Base-by-base conservation (phyloP, 2,888 invertebrate genomes). In the Drosophila anceps region DNA sequence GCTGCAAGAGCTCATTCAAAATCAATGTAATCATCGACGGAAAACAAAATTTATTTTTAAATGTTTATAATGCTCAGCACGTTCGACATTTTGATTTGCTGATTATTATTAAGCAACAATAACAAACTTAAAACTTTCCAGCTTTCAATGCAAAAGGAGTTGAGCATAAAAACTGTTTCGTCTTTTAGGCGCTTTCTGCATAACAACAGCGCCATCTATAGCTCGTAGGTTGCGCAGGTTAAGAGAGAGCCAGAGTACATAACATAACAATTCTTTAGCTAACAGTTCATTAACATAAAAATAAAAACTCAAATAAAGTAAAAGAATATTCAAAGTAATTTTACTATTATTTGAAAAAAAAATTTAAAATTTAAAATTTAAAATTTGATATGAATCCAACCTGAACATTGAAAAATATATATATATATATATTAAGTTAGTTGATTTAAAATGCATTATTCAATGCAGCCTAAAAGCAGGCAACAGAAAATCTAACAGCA, bases 401-500 rank as follows among this genome's bases (percentile, higher is more conserved):
- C 1, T 6, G 7, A 12, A 3, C 2, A 20, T 27, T 13, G 35
- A 13, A 1, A 2, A 18, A 1, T 5, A n/a, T n/a, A n/a, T n/a
- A 8, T 4, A 18, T 7, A 4, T 13, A 3, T 1, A 13, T 15
- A 8, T 20, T 20, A 57, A 15, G 2, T 4, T n/a, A n/a, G 24
- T 27, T 44, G 10, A n/a, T 29, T 20, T 1, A 0, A 12, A 35
- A 37, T 8, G n/a, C 4, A 29, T n/a, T 39, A 4, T 29, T 29
- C 10, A 7, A 0, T 27, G 15, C 9, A n/a, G 70, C 64, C 33
- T n/a, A 31, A 79, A 71, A 54, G 46, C 24, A 71, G 53, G 70
- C 63, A 67, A 29, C 29, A 18, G 0, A n/a, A 39, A 51, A 18
- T 0, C 63, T 77, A 73, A 72, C 73, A 76, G 59, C 35, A 37